Evolutionary conservation across 2,888 invertebrate species (phyloP), one percentile per base, ranked within the genome.

Genomic region (Amorpha juglandis): DNA sequence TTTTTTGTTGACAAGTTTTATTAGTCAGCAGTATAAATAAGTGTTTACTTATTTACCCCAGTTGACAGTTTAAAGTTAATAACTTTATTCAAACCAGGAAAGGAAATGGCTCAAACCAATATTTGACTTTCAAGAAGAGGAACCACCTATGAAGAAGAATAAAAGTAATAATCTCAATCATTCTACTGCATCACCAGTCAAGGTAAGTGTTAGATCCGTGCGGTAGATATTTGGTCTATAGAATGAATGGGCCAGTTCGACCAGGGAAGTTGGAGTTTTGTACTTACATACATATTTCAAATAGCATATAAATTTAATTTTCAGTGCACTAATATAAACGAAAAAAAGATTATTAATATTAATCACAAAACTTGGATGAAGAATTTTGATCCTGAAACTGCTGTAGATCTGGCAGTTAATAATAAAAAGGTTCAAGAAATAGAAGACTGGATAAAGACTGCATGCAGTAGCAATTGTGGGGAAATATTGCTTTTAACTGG

Each of bases 401-500:
- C 94, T 1, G 92, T 94, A 52, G 97, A 97, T 62, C 88, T 97
- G 64, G 96, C 96, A 52, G 95, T 97, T 6, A 95, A 97, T 80
- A 89, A 93, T 68, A 97, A 96, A 83, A 97, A 97, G 86, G 84
- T 97, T 3, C 94, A 94, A 75, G 97, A 97, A 87, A 90, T 97
- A 48, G 95, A 95, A 74, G 90, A 93, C 35, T 97, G 97, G 97
- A 75, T 97, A 62, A 92, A 82, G 78, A 78, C 76, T 42, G 86
- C 89, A 0, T 79, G 82, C 70, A 70, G 71, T 21, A 77, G 69
- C 14, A 89, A 84, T 67, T 77, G 76, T 64, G 86, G 91, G 71
- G 90, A 94, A 64, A 94, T 97, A 71, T 88, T 98, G 50, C 83
- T 98, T 6, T 74, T 98, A 27, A 96, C 96, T 8, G 98, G 98